Percentiles rank a stretch among this genome's conserved stretches.
These are phyloP conservation scores for Odocoileus virginianus DNA, from an alignment of 2,113 vertebrate species.

Conservation along the genomic window DNA sequence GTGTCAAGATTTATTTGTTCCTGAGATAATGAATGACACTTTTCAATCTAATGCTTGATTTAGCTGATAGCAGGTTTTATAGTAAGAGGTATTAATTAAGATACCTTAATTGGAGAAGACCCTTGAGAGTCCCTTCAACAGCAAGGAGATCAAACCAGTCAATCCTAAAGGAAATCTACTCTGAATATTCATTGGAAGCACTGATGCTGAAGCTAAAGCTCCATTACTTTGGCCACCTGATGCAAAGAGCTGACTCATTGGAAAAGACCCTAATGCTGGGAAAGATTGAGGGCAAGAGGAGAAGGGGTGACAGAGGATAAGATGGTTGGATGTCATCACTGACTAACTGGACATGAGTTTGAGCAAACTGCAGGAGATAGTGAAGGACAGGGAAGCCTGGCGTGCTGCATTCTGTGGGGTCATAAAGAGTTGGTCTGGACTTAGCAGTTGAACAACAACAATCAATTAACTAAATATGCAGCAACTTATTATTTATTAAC, in stretches of 20 bases:
- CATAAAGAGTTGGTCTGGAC: background rate
- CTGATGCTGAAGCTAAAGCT: background rate
- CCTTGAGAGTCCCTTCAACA: background rate
- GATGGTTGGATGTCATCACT: background rate
- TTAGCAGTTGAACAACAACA: background rate
- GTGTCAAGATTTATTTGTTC: background rate
- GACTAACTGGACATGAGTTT: background rate
- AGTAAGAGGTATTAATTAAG: background rate
- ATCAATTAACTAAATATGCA: background rate
- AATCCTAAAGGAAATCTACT: background rate
- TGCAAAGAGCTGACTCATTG: background rate
- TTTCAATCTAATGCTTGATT: background rate
- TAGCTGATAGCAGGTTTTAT: background rate
- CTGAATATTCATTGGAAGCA: background rate
- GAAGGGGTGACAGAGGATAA: background rate
- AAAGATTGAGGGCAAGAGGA: background rate
- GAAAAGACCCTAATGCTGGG: background rate
- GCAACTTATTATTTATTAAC: background rate
- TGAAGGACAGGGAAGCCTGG: background rate
- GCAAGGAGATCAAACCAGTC: background rate
- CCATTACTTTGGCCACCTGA: background rate
- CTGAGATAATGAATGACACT: background rate
- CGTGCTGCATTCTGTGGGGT: background rate
- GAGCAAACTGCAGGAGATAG: background rate
- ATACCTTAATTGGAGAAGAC: background rate